Percentiles rank a stretch among this genome's conserved stretches.
These are phyloP conservation scores for Teleopsis dalmanni DNA, from an alignment of 1,140 invertebrate species.

Conservation along the genomic window DNA sequence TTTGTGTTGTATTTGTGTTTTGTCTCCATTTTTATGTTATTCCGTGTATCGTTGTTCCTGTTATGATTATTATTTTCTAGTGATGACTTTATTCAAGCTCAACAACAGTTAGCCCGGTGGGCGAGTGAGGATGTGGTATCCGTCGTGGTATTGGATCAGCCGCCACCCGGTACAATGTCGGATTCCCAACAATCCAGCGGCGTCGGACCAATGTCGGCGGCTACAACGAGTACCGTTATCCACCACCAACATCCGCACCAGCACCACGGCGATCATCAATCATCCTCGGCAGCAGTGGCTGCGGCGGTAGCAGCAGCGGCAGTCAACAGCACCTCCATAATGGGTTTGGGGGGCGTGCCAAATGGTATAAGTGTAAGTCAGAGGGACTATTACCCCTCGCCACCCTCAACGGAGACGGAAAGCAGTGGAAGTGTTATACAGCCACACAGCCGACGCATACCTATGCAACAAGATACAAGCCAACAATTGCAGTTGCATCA, in stretches of 20 bases:
- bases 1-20: constrained; percentile 5
- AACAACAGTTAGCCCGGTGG: constrained; percentile 84
- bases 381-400: constrained; percentile 45
- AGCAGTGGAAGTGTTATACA: constrained; percentile 46
- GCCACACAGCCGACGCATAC: constrained; percentile 30
- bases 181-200: constrained; percentile 43
- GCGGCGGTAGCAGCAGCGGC: constrained; percentile 23
- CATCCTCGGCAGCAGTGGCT: constrained; percentile 32
- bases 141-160: constrained; percentile 49
- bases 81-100: constrained; percentile 91
- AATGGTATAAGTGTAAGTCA: constrained; percentile 46
- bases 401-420: constrained; percentile 46
- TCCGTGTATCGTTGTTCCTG: constrained; percentile 43
- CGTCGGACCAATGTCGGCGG: constrained; percentile 36
- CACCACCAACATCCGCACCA: constrained; percentile 41
- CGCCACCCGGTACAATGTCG: constrained; percentile 40
- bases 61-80: constrained; percentile 72
- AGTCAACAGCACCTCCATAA: constrained; percentile 35
- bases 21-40: constrained; percentile 25
- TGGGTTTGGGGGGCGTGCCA: constrained; percentile 37
- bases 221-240: constrained; percentile 37
- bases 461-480: constrained; percentile 14
- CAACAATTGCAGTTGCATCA: constrained; percentile 26
- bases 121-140: constrained; percentile 78
- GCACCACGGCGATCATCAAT: constrained; percentile 43